Evolutionary conservation across 2,797 vertebrate genomes (phyloP), one percentile per base, ranked within the genome.

Genomic region (Urophycis tenuis): DNA sequence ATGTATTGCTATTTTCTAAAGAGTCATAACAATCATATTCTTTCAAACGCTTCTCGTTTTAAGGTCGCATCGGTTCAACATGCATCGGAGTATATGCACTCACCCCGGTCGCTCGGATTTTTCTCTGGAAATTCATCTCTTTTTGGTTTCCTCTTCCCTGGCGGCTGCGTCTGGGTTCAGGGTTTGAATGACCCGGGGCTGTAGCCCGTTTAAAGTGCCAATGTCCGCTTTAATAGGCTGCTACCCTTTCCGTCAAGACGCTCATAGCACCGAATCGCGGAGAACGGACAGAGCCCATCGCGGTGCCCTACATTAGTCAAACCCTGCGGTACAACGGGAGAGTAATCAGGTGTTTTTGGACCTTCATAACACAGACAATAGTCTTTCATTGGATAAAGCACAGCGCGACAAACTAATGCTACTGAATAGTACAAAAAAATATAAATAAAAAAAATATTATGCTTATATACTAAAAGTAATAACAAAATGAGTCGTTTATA

Each of bases 71-170:
- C 25, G 32, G 74, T 72, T n/a, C 53, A 60, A 60, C n/a, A 36
- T 74, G 70, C 76, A 76, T 81, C 73, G 80, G 81, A 86, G 85
- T 83, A 60, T 36, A 49, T 81, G 70, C 82, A 93, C 92, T 93
- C 92, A 92, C 93, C 91, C 77, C 79, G 75, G 79, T 78, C 79
- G 81, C 77, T 79, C 83, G 80, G 79, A 83, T 74, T 85, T 85
- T 80, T 86, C 85, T 82, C 85, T 89, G 85, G 81, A 84, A 84
- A 81, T 81, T 90, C 88, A 88, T 86, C 79, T 83, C 86, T 79
- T 85, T n/a, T 86, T 88, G 80, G 85, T 83, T 85, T 85, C 82
- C 75, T 85, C 77, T 73, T 79, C 79, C 77, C 78, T 88, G 82
- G 77, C 76, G 79, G 85, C 82, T 84, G 89, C 88, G 84, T 87